Percentiles rank a stretch among this genome's conserved stretches.
phyloP scores from a whole-genome alignment of 2,888 invertebrate genomes.

The Eristalis pertinax region DNA sequence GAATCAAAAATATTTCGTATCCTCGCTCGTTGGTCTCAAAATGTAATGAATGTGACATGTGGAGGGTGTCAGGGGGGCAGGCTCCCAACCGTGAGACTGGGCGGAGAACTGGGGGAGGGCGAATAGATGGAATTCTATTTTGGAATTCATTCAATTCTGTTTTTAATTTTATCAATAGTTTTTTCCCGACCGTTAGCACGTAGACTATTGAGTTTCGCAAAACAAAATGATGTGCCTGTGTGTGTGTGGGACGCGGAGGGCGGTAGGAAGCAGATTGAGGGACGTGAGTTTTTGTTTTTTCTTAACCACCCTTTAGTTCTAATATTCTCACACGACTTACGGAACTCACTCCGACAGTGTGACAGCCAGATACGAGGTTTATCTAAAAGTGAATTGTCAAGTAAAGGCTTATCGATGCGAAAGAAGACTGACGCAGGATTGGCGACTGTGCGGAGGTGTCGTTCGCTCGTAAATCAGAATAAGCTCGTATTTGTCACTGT shows the following conservation, averaged over 20 bases:
- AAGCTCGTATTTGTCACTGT: too few relatives aligned
- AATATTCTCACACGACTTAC: too few relatives aligned
- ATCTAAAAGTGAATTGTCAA: too few relatives aligned
- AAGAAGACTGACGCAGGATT: too few relatives aligned
- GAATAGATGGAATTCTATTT: conserved; percentile 9
- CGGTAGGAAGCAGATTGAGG: too few relatives aligned
- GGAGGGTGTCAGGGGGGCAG: neutral
- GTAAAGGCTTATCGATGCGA: too few relatives aligned
- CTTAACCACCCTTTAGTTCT: too few relatives aligned
- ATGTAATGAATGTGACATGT: conserved; percentile 14
- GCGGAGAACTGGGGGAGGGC: neutral
- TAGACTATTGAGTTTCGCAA: neutral
- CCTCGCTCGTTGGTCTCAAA: neutral
- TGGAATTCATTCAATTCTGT: neutral
- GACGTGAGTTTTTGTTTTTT: too few relatives aligned
- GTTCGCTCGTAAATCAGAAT: too few relatives aligned
- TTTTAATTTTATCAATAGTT: conserved; percentile 23
- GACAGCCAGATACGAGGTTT: too few relatives aligned
- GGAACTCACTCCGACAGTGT: too few relatives aligned
- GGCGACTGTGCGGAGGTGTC: too few relatives aligned
- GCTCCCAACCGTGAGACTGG: neutral
- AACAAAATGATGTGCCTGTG: neutral
- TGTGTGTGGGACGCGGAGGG: neutral
- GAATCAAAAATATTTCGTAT: conserved; percentile 7
- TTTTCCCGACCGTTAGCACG: neutral